A percentile compares a stretch with the other conserved stretches of the same genome.
Conservation (phyloP, 2,888 invertebrate species). For the Aricia artaxerxes region DNA sequence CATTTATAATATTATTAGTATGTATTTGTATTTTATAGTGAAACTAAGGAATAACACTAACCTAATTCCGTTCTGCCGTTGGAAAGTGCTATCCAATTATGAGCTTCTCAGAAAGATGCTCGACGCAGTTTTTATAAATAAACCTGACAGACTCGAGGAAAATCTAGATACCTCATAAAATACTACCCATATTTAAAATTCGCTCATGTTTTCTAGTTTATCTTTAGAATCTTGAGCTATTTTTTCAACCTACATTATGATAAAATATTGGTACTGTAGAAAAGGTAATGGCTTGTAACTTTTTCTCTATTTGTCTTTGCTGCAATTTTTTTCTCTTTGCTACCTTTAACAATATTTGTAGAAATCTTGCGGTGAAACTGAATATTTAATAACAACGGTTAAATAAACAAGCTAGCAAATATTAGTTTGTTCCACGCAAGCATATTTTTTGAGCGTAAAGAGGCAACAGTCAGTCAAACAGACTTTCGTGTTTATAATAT, state of each 20-base stretch:
- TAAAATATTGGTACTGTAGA: background rate
- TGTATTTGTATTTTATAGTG: background rate
- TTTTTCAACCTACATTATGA: background rate
- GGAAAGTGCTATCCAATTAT: conserved; percentile 20
- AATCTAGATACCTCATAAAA: background rate
- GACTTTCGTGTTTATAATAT: too few relatives aligned
- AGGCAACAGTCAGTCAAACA: too few relatives aligned
- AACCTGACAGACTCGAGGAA: conserved; percentile 3
- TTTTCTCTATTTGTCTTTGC: background rate
- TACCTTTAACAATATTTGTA: too few relatives aligned
- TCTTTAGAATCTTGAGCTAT: background rate
- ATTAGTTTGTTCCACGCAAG: too few relatives aligned
- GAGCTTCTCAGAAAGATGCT: conserved; percentile 18
- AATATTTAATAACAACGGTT: too few relatives aligned
- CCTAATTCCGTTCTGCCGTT: background rate
- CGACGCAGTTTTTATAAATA: conserved; percentile 19
- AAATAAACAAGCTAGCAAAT: too few relatives aligned
- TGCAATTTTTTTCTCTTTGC: background rate
- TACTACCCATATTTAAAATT: background rate
- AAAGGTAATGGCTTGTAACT: background rate
- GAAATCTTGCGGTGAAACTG: too few relatives aligned
- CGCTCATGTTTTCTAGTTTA: background rate
- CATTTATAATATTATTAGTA: too few relatives aligned
- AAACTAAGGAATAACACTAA: background rate
- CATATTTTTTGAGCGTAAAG: too few relatives aligned